Base-by-base conservation (phyloP, 2,113 vertebrate species). In the Paramisgurnus dabryanus region DNA sequence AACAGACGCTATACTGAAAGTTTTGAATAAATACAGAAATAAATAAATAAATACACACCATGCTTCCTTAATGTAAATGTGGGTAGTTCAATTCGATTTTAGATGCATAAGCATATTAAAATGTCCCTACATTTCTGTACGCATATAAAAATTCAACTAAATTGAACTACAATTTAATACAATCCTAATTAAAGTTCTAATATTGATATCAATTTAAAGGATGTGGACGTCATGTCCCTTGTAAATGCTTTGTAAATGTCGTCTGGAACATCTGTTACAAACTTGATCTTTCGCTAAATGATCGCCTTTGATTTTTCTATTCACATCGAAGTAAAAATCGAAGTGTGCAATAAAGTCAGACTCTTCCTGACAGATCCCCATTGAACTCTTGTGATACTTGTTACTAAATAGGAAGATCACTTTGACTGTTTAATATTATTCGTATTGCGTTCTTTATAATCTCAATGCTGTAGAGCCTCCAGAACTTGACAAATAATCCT, bases 21-120 rank as follows among this genome's bases (percentile, higher is more conserved):
- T 66, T 77, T 50, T 71, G 78, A 87, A 88, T 88, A 87, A 89
- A 88, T 90, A 86, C 13, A 91, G 41, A 76, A 74, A 64, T 64
- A 63, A 79, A 85, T 75, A 9, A 89, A 88, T 87, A 87, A 91
- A 90, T 89, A 83, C 69, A 75, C 70, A 69, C 57, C 73, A 86
- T 79, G 57, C 79, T 64, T 60, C 47, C 45, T 17, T 34, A 15
- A 50, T 41, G 22, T 61, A 39, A 64, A 74, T 53, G 70, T 0
- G 69, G 64, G 34, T 65, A 17, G 63, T 57, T 67, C 69, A 60
- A 47, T 67, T 53, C 13, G 27, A 78, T 22, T 64, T 34, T 64
- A 27, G 34, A 49, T 61, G 60, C 15, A 71, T 40, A 69, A 17
- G 39, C 55, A 50, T 55, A 69, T 66, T 22, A 71, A 76, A 72